Conservation (phyloP, 2,113 vertebrate species). For the Centropus unirufus region DNA sequence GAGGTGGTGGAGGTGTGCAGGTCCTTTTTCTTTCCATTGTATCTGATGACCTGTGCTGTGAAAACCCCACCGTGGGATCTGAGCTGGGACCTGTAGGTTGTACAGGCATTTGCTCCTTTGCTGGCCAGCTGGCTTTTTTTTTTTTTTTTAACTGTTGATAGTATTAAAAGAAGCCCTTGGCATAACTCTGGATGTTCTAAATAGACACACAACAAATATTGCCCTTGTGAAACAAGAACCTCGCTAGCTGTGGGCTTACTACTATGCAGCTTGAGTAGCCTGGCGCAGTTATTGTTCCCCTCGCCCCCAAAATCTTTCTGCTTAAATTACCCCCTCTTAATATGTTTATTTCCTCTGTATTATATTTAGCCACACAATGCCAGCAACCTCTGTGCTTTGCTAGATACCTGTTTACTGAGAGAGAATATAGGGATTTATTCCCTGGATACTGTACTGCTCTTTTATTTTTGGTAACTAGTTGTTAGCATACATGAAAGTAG, state of each 20-base stretch:
- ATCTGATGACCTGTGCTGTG: fast-evolving
- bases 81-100: not conserved
- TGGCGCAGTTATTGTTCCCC: not conserved
- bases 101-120: fast-evolving
- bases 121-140: not conserved
- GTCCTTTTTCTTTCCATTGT: not conserved
- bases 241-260: not conserved
- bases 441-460: not conserved
- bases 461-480: slow-evolving; percentile 68
- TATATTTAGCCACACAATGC: not conserved
- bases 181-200: not conserved
- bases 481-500: slow-evolving; percentile 49
- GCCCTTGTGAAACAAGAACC: not conserved
- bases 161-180: slow-evolving; percentile 25
- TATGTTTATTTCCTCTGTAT: not conserved
- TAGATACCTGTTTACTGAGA: not conserved
- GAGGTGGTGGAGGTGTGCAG: fast-evolving
- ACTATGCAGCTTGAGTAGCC: not conserved
- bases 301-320: not conserved
- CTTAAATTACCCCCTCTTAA: not conserved
- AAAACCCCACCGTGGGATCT: not conserved
- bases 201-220: not conserved
- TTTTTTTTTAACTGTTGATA: not conserved
- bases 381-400: not conserved
- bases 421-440: slow-evolving; percentile 7